These are phyloP conservation scores for Takifugu rubripes DNA, from an alignment of 2,797 vertebrate genomes.

Conservation along the genomic window DNA sequence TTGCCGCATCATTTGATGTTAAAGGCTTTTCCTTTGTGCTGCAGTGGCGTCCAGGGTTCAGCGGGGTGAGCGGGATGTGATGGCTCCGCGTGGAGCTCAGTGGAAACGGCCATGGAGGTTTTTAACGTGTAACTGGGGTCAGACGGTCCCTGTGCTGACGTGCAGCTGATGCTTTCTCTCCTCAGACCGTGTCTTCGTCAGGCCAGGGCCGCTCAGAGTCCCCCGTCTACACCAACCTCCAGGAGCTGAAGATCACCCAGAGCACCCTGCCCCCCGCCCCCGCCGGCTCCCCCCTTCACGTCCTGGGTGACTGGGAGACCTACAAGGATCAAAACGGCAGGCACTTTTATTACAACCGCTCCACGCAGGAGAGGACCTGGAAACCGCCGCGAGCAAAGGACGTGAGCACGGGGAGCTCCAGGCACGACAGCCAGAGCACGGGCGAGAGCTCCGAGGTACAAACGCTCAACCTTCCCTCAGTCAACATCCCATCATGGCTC, in stretches of 20 bases:
- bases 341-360: conserved; percentile 89
- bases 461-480: too few species aligned
- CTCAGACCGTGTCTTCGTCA: conserved; percentile 83
- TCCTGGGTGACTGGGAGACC: conserved; percentile 91
- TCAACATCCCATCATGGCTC: too few species aligned
- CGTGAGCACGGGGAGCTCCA: conserved; percentile 70
- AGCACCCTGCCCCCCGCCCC: conserved; percentile 83
- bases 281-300: conserved; percentile 80
- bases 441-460: conserved; percentile 85
- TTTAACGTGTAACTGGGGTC: conserved; percentile 4
- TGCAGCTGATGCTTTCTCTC: conserved; percentile 4
- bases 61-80: neutral
- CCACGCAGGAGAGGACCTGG: conserved; percentile 92
- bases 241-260: conserved; percentile 95
- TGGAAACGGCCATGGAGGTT: conserved; percentile 1
- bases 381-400: conserved; percentile 90
- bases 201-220: conserved; percentile 86
- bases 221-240: conserved; percentile 93
- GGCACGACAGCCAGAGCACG: conserved; percentile 77
- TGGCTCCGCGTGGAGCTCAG: conserved; percentile 8
- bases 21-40: conserved; percentile 7
- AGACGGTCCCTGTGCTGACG: neutral
- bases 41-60: neutral
- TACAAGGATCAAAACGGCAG: conserved; percentile 87
- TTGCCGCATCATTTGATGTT: neutral